These are phyloP conservation scores for Coregonus suidteri DNA, from an alignment of 2,797 vertebrate species.

Conservation along the genomic window DNA sequence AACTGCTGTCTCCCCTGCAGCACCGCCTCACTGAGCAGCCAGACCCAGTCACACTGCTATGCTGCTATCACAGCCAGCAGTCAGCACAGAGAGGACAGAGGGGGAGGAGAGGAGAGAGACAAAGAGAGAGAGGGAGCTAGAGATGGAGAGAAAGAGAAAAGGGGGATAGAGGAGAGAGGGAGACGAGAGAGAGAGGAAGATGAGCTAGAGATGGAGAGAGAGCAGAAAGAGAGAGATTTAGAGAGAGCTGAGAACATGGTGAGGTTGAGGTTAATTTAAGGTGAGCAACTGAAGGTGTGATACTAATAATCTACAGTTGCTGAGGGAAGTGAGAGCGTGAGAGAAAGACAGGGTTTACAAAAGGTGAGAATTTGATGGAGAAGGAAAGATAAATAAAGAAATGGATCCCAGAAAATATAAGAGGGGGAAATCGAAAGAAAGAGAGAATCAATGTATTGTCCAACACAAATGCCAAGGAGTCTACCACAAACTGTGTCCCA, in stretches of 20 bases:
- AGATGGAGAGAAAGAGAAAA: neutral
- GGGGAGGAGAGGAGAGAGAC: no score
- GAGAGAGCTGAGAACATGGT: neutral
- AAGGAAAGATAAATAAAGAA: neutral
- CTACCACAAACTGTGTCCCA: neutral
- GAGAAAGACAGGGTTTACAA: neutral
- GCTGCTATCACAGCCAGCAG: neutral
- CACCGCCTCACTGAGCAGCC: neutral
- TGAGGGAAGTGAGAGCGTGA: neutral
- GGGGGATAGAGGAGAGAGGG: conserved; percentile 16
- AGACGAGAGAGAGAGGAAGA: conserved; percentile 11
- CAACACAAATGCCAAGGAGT: neutral
- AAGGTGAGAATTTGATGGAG: neutral
- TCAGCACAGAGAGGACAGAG: neutral
- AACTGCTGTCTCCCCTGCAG: conserved; percentile 13
- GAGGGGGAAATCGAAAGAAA: neutral
- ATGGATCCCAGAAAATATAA: neutral
- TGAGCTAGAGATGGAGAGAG: neutral
- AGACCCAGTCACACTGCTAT: conserved; percentile 4
- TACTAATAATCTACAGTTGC: neutral
- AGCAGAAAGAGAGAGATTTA: neutral
- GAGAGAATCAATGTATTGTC: neutral
- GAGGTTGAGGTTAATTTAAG: neutral
- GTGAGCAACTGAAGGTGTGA: neutral
- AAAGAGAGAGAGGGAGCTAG: neutral